A percentile compares a stretch with the other conserved stretches of the same genome.
Conservation (phyloP, 2,113 vertebrate species). For the Muntiacus reevesi region DNA sequence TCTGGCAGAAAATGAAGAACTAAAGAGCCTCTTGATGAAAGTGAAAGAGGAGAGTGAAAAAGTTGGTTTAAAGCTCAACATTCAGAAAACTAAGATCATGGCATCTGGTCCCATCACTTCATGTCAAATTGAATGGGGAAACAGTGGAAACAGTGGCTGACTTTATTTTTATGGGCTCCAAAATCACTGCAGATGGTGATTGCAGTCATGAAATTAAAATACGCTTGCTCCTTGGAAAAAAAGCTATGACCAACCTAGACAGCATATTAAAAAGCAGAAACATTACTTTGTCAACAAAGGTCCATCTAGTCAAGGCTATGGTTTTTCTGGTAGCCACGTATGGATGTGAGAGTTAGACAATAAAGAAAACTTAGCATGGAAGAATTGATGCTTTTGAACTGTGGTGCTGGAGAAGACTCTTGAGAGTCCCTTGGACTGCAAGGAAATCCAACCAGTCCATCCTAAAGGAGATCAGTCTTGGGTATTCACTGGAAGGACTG, state of each 20-base stretch:
- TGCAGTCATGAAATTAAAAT: background rate
- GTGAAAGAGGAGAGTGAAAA: background rate
- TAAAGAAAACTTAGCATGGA: background rate
- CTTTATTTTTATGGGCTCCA: fast-evolving
- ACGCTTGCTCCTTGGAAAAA: background rate
- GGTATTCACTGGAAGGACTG: background rate
- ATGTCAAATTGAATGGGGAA: background rate
- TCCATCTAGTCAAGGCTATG: background rate
- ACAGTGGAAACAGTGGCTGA: background rate
- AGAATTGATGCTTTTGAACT: background rate
- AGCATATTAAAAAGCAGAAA: background rate
- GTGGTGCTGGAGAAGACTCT: background rate
- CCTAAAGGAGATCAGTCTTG: background rate
- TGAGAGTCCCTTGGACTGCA: background rate
- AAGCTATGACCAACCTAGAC: background rate
- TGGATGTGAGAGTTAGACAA: background rate
- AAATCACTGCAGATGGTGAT: background rate
- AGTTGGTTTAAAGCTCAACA: background rate
- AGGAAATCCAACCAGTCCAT: background rate
- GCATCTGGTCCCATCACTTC: background rate
- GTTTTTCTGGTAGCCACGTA: background rate
- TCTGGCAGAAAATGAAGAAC: background rate
- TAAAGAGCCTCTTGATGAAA: background rate
- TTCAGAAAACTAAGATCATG: background rate
- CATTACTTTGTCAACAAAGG: background rate